Evolutionary conservation across 2,888 invertebrate genomes (phyloP).

Genomic region (Pseudococcus longispinus): DNA sequence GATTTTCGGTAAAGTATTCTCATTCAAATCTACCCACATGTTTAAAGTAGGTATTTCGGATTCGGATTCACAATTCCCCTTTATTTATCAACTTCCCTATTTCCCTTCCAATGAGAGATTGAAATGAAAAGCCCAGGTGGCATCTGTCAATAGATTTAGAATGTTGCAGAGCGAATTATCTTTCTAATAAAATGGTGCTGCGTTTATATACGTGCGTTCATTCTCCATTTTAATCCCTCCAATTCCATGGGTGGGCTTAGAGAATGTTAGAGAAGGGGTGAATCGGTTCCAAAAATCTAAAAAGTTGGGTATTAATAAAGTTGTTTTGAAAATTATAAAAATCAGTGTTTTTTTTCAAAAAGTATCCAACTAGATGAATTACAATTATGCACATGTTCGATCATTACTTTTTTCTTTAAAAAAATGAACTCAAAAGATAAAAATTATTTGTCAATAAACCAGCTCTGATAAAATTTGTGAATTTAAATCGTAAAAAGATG

Average conservation of each 20-base stretch:
- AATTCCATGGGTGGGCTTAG: neutral
- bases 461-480: too few relatives aligned
- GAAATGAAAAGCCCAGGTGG: neutral
- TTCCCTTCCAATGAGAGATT: neutral
- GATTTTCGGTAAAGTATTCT: too few relatives aligned
- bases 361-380: too few relatives aligned
- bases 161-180: neutral
- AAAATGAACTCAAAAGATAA: too few relatives aligned
- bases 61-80: neutral
- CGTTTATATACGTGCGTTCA: neutral
- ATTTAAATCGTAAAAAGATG: too few relatives aligned
- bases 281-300: neutral
- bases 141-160: neutral
- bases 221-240: neutral
- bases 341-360: too few relatives aligned
- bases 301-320: neutral
- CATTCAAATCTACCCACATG: too few relatives aligned
- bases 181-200: too few relatives aligned
- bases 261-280: neutral
- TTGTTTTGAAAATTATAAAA: too few relatives aligned
- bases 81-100: neutral
- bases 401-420: too few relatives aligned
- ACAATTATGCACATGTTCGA: too few relatives aligned
- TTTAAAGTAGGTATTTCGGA: neutral
- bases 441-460: too few relatives aligned